Conservation (phyloP, 2,888 invertebrate species). For the Drosophila melanocephala region DNA sequence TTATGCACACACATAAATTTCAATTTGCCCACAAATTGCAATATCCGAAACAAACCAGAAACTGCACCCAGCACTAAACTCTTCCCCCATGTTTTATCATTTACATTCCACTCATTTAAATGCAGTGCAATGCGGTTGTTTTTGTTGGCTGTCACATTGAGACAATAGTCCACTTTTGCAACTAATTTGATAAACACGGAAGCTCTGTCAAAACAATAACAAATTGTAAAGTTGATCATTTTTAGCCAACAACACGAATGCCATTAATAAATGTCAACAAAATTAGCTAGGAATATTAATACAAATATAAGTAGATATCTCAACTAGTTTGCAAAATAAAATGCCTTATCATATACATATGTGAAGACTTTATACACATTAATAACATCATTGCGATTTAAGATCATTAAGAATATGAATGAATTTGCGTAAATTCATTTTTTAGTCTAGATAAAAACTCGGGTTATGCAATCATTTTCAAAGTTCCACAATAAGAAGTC, state of each 20-base stretch:
- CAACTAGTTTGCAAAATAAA: neutral
- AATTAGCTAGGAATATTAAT: neutral
- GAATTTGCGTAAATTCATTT: neutral
- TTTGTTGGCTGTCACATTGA: neutral
- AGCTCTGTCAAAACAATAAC: neutral
- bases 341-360: neutral
- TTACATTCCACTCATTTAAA: neutral
- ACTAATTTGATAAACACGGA: conserved; percentile 39
- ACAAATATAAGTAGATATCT: neutral
- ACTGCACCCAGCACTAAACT: neutral
- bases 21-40: neutral
- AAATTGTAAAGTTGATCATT: neutral
- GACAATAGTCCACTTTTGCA: conserved; percentile 60
- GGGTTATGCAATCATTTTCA: neutral
- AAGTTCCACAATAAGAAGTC: neutral
- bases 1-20: neutral
- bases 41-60: neutral
- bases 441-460: neutral
- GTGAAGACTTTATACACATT: neutral
- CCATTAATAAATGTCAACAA: neutral
- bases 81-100: neutral
- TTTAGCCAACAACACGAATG: neutral
- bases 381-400: neutral
- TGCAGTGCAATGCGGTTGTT: neutral
- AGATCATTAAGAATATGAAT: neutral